A percentile compares a stretch with the other conserved stretches of the same genome.
These are phyloP conservation scores for Drosophila watanabei DNA, from an alignment of 1,140 invertebrate genomes.

Conservation along the genomic window DNA sequence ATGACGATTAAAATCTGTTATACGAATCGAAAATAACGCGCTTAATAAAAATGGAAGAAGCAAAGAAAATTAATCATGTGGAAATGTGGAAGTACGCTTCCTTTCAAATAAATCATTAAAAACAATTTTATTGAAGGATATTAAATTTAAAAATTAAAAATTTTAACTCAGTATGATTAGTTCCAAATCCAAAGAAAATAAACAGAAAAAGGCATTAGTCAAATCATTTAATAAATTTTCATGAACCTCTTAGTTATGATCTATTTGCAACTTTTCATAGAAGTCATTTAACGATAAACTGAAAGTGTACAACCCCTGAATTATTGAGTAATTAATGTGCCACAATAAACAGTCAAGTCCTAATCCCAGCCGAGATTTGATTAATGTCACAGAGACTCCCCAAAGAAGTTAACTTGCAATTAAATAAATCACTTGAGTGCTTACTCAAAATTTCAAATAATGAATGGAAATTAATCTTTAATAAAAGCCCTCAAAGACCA, in stretches of 20 bases:
- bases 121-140: background rate
- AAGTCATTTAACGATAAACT: constrained; percentile 14
- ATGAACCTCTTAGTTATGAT: background rate
- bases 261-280: background rate
- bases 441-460: constrained; percentile 37
- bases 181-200: too few species aligned
- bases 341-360: constrained; percentile 34
- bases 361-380: constrained; percentile 53
- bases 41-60: background rate
- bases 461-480: constrained; percentile 72
- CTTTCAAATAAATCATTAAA: background rate
- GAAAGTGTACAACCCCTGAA: constrained; percentile 26
- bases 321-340: constrained; percentile 52
- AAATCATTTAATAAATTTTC: background rate
- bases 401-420: constrained; percentile 40
- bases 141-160: background rate
- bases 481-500: constrained; percentile 25
- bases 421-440: constrained; percentile 46
- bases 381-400: constrained; percentile 58
- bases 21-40: background rate
- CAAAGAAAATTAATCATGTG: background rate
- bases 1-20: background rate
- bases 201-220: background rate
- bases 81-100: background rate
- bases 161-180: background rate